Conservation (phyloP, 2,113 vertebrate species). For the Arothron firmamentum region DNA sequence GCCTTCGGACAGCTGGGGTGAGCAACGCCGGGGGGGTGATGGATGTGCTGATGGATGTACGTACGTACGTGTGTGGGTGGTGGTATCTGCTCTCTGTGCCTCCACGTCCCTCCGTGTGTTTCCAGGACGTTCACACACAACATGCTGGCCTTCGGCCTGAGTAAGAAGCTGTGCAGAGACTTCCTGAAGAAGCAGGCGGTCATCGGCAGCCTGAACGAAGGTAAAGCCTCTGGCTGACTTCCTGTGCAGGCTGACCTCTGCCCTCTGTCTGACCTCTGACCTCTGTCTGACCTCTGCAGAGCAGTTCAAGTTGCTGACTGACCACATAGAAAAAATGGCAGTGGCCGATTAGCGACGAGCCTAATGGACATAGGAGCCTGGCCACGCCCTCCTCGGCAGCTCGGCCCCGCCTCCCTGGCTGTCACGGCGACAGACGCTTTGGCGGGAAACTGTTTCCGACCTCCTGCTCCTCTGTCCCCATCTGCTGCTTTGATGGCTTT, state of each 20-base stretch:
- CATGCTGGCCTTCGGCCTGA: slow-evolving; percentile 94
- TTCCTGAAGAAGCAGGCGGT: slow-evolving; percentile 97
- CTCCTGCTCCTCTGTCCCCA: too few species aligned
- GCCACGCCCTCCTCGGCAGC: too few species aligned
- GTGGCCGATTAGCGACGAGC: slow-evolving; percentile 64
- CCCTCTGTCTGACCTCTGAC: neutral
- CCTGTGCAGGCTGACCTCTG: neutral
- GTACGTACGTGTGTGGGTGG: too few species aligned
- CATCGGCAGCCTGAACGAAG: slow-evolving; percentile 92
- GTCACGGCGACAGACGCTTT: too few species aligned
- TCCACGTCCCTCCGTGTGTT: neutral
- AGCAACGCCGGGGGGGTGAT: slow-evolving; percentile 18
- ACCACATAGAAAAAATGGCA: slow-evolving; percentile 94
- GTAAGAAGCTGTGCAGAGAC: slow-evolving; percentile 89
- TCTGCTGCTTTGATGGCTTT: too few species aligned
- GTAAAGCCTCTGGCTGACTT: slow-evolving; percentile 55
- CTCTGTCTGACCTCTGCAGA: slow-evolving; percentile 69
- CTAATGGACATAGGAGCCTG: too few species aligned
- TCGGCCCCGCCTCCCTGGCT: too few species aligned
- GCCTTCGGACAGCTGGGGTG: slow-evolving; percentile 96
- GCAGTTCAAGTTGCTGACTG: slow-evolving; percentile 91
- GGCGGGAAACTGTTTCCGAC: too few species aligned
- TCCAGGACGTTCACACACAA: slow-evolving; percentile 94
- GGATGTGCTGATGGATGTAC: too few species aligned
- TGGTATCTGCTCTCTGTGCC: too few species aligned